phyloP scores from a whole-genome alignment of 2,888 invertebrate species.

The Dynastes grantii region DNA sequence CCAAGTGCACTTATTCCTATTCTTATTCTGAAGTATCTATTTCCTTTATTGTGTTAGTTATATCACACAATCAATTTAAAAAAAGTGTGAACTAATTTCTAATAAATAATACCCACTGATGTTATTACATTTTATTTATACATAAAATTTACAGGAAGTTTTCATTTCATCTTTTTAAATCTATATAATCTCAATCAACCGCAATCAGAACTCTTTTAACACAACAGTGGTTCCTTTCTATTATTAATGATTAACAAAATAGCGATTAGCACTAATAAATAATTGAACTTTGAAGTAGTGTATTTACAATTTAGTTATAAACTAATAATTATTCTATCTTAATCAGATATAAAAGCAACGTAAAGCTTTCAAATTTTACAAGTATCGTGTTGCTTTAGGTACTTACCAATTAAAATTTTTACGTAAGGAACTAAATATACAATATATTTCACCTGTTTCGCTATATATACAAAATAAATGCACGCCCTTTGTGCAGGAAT shows the following conservation, averaged over 20 bases:
- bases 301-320: slow-evolving; percentile 32
- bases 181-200: slow-evolving; percentile 37
- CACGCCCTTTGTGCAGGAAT: slow-evolving; percentile 22
- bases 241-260: too few relatives aligned
- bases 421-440: slow-evolving; percentile 23
- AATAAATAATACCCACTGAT: background rate
- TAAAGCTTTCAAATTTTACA: background rate
- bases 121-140: slow-evolving; percentile 41
- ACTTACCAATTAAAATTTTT: background rate
- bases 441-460: background rate
- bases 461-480: slow-evolving; percentile 36
- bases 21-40: too few relatives aligned
- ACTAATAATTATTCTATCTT: slow-evolving; percentile 1
- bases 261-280: slow-evolving; percentile 2
- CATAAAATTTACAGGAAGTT: slow-evolving; percentile 43
- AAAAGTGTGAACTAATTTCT: too few relatives aligned
- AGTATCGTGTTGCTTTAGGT: background rate
- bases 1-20: too few relatives aligned
- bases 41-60: too few relatives aligned
- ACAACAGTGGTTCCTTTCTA: background rate
- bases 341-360: background rate
- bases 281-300: slow-evolving; percentile 20
- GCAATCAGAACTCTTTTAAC: slow-evolving; percentile 19
- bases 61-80: too few relatives aligned
- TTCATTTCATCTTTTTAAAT: background rate